Evolutionary conservation across 2,888 invertebrate species (phyloP).

Genomic region (Clusia tigrina): DNA sequence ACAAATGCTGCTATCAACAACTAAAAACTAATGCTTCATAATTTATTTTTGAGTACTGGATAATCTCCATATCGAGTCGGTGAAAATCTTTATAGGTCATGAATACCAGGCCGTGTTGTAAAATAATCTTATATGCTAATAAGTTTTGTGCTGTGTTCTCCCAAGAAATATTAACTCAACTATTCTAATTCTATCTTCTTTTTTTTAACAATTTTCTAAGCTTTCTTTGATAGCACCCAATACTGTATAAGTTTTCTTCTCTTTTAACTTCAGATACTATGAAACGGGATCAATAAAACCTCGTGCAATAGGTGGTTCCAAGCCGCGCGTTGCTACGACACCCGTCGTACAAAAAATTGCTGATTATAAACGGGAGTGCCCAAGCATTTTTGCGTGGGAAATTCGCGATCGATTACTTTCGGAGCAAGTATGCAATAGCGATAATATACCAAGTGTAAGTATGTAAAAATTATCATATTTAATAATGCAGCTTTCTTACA

Average conservation of each 20-base stretch:
- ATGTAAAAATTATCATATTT: too few species aligned
- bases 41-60: too few species aligned
- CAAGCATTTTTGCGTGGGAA: slow-evolving; percentile 99
- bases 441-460: slow-evolving; percentile 98
- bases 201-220: background rate
- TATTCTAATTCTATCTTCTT: background rate
- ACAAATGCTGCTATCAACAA: too few species aligned
- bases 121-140: too few species aligned
- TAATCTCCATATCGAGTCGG: too few species aligned
- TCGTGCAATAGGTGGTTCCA: slow-evolving; percentile 95
- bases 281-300: slow-evolving; percentile 98
- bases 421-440: slow-evolving; percentile 95
- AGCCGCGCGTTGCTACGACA: slow-evolving; percentile 93
- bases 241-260: too few species aligned
- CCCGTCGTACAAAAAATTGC: slow-evolving; percentile 95
- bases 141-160: too few species aligned
- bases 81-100: too few species aligned
- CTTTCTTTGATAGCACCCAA: too few species aligned
- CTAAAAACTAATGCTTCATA: too few species aligned
- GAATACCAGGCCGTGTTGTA: too few species aligned
- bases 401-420: slow-evolving; percentile 92
- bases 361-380: slow-evolving; percentile 96
- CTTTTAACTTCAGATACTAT: slow-evolving; percentile 88
- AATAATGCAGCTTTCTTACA: too few species aligned
- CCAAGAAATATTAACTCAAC: background rate